Evolutionary conservation across 2,113 vertebrate species (phyloP), one percentile per base, ranked within the genome.

Genomic region (Asarcornis scutulata): DNA sequence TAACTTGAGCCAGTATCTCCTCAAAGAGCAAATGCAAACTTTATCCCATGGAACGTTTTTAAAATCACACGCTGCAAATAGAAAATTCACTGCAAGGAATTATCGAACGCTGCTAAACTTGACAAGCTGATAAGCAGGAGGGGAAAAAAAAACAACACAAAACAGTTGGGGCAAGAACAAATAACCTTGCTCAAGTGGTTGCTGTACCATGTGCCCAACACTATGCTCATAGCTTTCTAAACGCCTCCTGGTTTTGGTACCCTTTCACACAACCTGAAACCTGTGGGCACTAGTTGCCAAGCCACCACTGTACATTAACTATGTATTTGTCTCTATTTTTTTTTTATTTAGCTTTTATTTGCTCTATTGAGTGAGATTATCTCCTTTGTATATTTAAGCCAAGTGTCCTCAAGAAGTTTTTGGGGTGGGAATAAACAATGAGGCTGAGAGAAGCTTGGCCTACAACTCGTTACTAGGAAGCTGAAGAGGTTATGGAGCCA

Each of bases 381-480:
- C 60, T 64, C 17, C 12, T 4, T 13, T 14, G 16, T 21, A 31
- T 10, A 55, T 5, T 18, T 66, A 69, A 81, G 50, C 7, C 26
- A 5, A 80, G 63, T 7, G 6, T 16, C 44, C 73, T 9, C 32
- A 86, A 34, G 27, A 86, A 73, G 14, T 73, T 88, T 46, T 46
- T 50, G 22, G 63, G 26, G 44, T 27, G 7, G 6, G 18, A 76
- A 10, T 18, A 75, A 79, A 80, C 23, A 85, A 26, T 13, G 31
- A 68, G 22, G 17, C 42, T 6, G 2, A 55, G 8, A 86, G 9
- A 29, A 88, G 10, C 46, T 46, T 46, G 46, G 7, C 22, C 58
- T 14, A 64, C 11, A 80, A 26, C 6, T 2, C 4, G 4, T 16
- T 64, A 2, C 53, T 2, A 0, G 6, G 32, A 69, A 5, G 1